phyloP scores from a whole-genome alignment of 2,888 invertebrate species.

The Pherbina coryleti region DNA sequence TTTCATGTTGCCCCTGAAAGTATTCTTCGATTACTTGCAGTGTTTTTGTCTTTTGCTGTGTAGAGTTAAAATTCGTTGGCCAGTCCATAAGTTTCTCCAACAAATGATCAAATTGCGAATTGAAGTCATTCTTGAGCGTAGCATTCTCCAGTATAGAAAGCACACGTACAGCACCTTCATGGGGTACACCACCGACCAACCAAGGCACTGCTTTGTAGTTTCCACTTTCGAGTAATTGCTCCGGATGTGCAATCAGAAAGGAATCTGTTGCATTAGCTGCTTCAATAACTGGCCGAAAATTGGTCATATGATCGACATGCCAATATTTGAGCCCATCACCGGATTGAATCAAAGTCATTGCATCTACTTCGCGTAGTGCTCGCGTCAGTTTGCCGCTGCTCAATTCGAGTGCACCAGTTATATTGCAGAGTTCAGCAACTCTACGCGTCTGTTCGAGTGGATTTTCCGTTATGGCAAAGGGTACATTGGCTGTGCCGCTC shows the following conservation, averaged over 20 bases:
- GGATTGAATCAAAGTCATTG: slow-evolving; percentile 64
- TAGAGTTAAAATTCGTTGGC: slow-evolving; percentile 44
- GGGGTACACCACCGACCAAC: slow-evolving; percentile 70
- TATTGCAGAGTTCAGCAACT: slow-evolving; percentile 69
- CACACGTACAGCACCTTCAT: slow-evolving; percentile 72
- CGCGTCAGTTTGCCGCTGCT: slow-evolving; percentile 64
- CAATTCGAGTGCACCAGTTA: slow-evolving; percentile 58
- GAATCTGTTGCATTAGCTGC: slow-evolving; percentile 56
- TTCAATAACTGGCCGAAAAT: slow-evolving; percentile 71
- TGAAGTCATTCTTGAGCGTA: slow-evolving; percentile 58
- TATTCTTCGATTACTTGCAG: slow-evolving; percentile 56
- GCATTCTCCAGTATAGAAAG: slow-evolving; percentile 63
- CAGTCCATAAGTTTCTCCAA: slow-evolving; percentile 63
- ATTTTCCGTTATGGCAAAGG: slow-evolving; percentile 59
- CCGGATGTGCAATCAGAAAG: slow-evolving; percentile 70
- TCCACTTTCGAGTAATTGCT: slow-evolving; percentile 65
- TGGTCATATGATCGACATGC: slow-evolving; percentile 71
- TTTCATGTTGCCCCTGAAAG: slow-evolving; percentile 55
- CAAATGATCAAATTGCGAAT: slow-evolving; percentile 60
- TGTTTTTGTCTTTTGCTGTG: slow-evolving; percentile 47
- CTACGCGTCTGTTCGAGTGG: slow-evolving; percentile 63
- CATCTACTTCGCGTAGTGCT: slow-evolving; percentile 69
- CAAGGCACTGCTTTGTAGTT: slow-evolving; percentile 70
- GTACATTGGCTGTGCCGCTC: slow-evolving; percentile 71
- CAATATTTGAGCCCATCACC: slow-evolving; percentile 71